phyloP scores from a whole-genome alignment of 2,113 vertebrate genomes.

The Anseranas semipalmata region DNA sequence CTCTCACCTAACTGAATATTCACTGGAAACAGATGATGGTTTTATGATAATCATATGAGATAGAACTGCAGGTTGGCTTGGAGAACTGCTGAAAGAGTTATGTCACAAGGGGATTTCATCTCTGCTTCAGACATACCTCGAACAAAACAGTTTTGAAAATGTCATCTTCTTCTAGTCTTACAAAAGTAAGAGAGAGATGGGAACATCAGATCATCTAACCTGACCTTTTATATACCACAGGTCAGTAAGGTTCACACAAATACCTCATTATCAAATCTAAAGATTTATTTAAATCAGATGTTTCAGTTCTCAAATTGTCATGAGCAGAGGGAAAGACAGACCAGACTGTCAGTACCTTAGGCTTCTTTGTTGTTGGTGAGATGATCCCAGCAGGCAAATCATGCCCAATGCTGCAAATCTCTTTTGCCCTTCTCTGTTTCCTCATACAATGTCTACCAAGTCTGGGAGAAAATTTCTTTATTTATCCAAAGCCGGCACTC shows the following conservation, averaged over 20 bases:
- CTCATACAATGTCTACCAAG: neutral
- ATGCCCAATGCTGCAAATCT: neutral
- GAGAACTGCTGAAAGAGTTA: neutral
- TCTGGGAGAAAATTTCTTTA: neutral
- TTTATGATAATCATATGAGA: neutral
- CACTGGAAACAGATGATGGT: neutral
- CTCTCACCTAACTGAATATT: neutral
- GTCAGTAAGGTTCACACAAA: neutral
- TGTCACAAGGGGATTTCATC: neutral
- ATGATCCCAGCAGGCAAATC: neutral
- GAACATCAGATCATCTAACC: neutral
- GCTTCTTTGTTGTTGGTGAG: neutral
- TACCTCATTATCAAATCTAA: neutral
- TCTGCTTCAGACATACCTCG: neutral
- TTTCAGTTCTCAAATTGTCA: neutral
- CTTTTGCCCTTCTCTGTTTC: neutral
- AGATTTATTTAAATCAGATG: neutral
- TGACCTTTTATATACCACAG: neutral
- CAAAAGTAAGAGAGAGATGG: neutral
- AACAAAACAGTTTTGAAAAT: neutral
- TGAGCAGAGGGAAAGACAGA: neutral
- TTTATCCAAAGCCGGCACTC: neutral
- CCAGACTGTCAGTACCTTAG: neutral
- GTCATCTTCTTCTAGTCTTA: neutral
- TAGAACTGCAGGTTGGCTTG: neutral